Percentiles rank a stretch among this genome's conserved stretches.
Evolutionary conservation across 2,113 vertebrate species (phyloP).

Genomic region (Labrus mixtus): DNA sequence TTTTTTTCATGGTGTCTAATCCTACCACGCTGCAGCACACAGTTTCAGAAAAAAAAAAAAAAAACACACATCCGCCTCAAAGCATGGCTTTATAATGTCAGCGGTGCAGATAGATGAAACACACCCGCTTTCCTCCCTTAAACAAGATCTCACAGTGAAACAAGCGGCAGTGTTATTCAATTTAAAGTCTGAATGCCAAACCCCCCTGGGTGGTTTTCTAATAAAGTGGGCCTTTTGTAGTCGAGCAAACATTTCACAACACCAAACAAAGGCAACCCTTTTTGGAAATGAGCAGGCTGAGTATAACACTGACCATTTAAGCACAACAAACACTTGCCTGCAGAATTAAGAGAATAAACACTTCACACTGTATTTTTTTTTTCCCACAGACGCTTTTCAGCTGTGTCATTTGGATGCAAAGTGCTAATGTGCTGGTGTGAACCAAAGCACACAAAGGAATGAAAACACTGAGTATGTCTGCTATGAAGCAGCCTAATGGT

Average conservation of each 20-base stretch:
- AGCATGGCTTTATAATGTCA: constrained; percentile 60
- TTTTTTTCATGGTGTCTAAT: constrained; percentile 60
- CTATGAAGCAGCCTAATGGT: background rate
- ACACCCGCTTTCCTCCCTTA: constrained; percentile 21
- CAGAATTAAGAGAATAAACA: constrained; percentile 45
- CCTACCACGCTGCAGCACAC: constrained; percentile 41
- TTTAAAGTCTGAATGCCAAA: constrained; percentile 62
- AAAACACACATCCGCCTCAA: constrained; percentile 56
- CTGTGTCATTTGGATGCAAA: constrained; percentile 38
- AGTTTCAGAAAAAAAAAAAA: constrained; percentile 45
- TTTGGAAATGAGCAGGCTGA: constrained; percentile 59
- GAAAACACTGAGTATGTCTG: constrained; percentile 16
- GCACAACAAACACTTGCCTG: constrained; percentile 32
- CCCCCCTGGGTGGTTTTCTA: constrained; percentile 51
- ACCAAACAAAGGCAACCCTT: constrained; percentile 59
- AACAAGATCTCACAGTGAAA: constrained; percentile 57
- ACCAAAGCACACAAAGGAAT: constrained; percentile 25
- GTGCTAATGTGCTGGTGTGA: constrained; percentile 28
- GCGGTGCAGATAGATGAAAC: constrained; percentile 51
- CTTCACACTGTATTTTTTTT: constrained; percentile 36
- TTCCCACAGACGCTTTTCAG: constrained; percentile 28
- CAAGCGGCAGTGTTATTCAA: constrained; percentile 61
- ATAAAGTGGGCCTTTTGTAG: constrained; percentile 65
- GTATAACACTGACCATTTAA: constrained; percentile 45
- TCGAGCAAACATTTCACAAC: constrained; percentile 60